Percentiles rank a stretch among this genome's conserved stretches.
Conservation (phyloP, 2,888 invertebrate species). For the Thecophora atra region DNA sequence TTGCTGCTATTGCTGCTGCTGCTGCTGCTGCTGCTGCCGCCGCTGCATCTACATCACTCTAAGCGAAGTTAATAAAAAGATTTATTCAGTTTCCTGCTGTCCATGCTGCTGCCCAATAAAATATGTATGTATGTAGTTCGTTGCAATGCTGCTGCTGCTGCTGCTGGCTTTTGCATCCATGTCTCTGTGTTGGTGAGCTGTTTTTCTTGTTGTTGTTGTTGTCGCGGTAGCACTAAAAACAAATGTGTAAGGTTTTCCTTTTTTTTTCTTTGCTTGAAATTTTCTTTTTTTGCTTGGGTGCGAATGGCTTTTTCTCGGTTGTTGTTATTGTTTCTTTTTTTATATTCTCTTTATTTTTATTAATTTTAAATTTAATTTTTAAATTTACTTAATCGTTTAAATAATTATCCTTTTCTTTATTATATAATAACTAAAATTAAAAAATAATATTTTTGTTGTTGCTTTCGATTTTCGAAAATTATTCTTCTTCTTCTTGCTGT, state of each 20-base stretch:
- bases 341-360: constrained; percentile 43
- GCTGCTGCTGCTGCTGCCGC: not conserved
- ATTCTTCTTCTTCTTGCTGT: too few relatives aligned
- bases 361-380: constrained; percentile 61
- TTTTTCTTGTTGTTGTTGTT: constrained; percentile 34
- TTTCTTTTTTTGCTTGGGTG: constrained; percentile 35
- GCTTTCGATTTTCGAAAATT: constrained; percentile 42
- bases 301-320: constrained; percentile 42
- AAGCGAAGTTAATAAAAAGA: too few relatives aligned
- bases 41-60: not conserved
- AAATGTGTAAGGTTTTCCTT: constrained; percentile 28
- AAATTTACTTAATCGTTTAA: constrained; percentile 66
- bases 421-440: constrained; percentile 65
- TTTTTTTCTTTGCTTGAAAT: too few relatives aligned
- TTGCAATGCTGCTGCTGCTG: not conserved
- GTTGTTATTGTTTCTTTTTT: constrained; percentile 47
- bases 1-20: not conserved
- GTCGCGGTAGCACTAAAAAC: constrained; percentile 32
- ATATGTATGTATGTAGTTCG: too few relatives aligned
- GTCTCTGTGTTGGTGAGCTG: constrained; percentile 40
- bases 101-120: too few relatives aligned
- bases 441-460: constrained; percentile 53
- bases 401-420: constrained; percentile 63
- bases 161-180: constrained; percentile 2
- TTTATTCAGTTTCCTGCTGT: too few relatives aligned